These are phyloP conservation scores for Trachymyrmex cornetzi DNA, from an alignment of 1,140 invertebrate species.

Conservation along the genomic window DNA sequence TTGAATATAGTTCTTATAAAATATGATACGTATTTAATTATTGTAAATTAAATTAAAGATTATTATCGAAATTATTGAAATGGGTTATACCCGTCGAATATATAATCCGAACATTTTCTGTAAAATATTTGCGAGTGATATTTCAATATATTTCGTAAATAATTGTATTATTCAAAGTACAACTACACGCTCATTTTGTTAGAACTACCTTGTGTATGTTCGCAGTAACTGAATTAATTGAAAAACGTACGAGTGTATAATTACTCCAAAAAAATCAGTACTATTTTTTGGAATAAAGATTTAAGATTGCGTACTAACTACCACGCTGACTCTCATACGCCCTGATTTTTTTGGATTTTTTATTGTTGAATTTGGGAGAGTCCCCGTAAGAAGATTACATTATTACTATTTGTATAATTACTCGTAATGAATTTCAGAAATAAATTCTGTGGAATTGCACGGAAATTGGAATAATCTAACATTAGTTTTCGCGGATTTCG, in stretches of 20 bases:
- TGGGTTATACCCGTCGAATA: constrained; percentile 10
- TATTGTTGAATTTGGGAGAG: no score
- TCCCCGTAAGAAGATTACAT: no score
- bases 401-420: not conserved
- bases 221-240: not conserved
- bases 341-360: no score
- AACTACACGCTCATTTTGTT: not conserved
- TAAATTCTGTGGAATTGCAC: not conserved
- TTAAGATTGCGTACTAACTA: no score
- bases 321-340: no score
- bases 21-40: constrained; percentile 8
- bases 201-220: not conserved
- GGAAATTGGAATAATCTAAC: constrained; percentile 1
- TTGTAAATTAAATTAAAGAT: constrained; percentile 9
- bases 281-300: no score
- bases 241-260: constrained; percentile 5
- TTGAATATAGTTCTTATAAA: not conserved
- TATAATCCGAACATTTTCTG: not conserved
- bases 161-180: constrained; percentile 1
- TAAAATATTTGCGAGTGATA: not conserved
- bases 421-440: constrained; percentile 1
- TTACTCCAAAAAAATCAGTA: not conserved
- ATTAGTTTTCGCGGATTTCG: constrained; percentile 24
- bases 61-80: constrained; percentile 12
- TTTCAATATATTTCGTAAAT: constrained; percentile 13